These are phyloP conservation scores for Diprion similis DNA, from an alignment of 1,140 invertebrate species.

Conservation along the genomic window DNA sequence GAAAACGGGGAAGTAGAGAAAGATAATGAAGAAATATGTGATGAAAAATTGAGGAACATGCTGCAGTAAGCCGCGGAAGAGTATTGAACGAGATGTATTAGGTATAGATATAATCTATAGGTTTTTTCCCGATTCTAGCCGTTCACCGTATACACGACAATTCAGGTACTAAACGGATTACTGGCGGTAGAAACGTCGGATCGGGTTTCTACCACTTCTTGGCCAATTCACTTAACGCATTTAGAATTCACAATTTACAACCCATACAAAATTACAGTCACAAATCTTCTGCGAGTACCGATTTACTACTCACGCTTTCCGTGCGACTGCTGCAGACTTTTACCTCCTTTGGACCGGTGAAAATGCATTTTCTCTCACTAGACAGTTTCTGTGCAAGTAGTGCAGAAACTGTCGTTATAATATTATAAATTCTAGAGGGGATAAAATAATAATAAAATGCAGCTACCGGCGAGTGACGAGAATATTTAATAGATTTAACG, in stretches of 20 bases:
- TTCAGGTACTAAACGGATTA: background rate
- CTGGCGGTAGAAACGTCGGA: background rate
- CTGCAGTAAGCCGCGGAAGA: background rate
- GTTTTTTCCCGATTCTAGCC: background rate
- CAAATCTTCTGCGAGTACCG: background rate
- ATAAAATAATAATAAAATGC: constrained; percentile 2
- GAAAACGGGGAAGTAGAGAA: background rate
- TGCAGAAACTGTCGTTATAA: background rate
- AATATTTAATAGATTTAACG: background rate
- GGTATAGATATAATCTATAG: background rate
- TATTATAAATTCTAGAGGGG: background rate
- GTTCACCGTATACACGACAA: too few relatives aligned
- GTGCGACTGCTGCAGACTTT: background rate
- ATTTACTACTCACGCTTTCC: background rate
- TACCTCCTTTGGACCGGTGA: background rate
- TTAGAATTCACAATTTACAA: constrained; percentile 6
- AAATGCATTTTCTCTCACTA: constrained; percentile 14
- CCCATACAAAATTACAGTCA: background rate
- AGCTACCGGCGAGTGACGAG: background rate
- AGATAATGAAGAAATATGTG: background rate
- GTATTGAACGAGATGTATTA: background rate
- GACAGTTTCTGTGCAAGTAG: background rate
- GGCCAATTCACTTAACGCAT: background rate
- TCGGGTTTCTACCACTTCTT: constrained; percentile 2
- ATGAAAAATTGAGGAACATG: background rate